Percentiles rank a stretch among this genome's conserved stretches.
Conservation (phyloP, 2,888 invertebrate genomes). For the Phytoseiulus persimilis region DNA sequence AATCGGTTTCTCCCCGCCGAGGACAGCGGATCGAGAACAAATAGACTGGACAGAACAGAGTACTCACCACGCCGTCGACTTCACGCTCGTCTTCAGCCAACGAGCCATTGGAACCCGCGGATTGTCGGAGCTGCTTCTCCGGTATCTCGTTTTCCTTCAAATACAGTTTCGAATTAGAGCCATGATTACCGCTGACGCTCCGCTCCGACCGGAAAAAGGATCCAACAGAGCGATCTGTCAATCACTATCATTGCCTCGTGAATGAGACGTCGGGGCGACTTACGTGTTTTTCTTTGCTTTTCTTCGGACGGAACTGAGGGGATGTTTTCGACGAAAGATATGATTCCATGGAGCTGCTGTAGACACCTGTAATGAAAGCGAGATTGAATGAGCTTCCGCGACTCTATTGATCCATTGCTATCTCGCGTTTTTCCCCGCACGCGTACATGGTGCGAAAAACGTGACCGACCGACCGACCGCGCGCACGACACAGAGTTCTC, state of each 20-base stretch:
- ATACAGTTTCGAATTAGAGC: background rate
- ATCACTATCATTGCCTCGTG: background rate
- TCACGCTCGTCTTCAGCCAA: conserved; percentile 16
- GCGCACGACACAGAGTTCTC: background rate
- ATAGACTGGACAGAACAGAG: no score
- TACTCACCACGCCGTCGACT: conserved; percentile 16
- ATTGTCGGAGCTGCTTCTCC: conserved; percentile 27
- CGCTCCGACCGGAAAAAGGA: no score
- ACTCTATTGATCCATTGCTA: background rate
- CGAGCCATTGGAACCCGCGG: conserved; percentile 8
- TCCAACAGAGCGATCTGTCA: background rate
- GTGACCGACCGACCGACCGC: background rate
- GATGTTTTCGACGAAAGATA: conserved; percentile 45
- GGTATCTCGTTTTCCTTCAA: conserved; percentile 26
- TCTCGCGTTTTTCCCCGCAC: background rate
- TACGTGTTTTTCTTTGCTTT: conserved; percentile 42
- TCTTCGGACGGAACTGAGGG: conserved; percentile 43
- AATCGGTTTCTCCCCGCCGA: no score
- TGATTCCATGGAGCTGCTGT: conserved; percentile 48
- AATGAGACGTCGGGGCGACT: background rate
- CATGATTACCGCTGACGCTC: no score
- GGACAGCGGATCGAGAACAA: no score
- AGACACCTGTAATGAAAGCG: conserved; percentile 46
- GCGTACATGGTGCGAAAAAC: background rate
- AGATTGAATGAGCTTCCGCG: background rate